These are phyloP conservation scores for Halcyon chelicuti DNA, from an alignment of 2,797 vertebrate species.

Conservation along the genomic window DNA sequence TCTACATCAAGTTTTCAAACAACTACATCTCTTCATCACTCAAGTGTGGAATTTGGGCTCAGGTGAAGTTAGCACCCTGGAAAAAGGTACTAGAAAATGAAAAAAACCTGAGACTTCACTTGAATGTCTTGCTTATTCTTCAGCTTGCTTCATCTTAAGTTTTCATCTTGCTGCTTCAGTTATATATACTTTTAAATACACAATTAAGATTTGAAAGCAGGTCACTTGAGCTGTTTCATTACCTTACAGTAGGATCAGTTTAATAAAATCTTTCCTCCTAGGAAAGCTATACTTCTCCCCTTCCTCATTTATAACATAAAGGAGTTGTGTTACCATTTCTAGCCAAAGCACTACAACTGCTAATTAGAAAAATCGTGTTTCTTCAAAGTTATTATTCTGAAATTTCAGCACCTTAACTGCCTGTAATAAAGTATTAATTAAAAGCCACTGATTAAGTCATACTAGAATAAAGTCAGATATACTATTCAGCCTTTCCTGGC, in stretches of 20 bases:
- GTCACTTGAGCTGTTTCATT: neutral
- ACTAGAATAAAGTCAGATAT: neutral
- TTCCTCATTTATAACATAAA: neutral
- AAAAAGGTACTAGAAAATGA: neutral
- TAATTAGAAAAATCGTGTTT: neutral
- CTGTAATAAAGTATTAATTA: neutral
- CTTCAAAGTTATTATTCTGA: neutral
- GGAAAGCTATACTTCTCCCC: neutral
- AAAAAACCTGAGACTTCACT: neutral
- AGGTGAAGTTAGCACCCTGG: neutral
- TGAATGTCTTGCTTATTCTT: neutral
- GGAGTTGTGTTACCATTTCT: neutral
- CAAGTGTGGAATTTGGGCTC: neutral
- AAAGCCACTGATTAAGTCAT: neutral
- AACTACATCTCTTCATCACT: neutral
- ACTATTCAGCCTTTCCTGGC: neutral
- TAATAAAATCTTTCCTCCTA: neutral
- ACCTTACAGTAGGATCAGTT: neutral
- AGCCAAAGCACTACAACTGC: neutral
- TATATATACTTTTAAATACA: neutral
- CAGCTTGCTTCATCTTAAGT: neutral
- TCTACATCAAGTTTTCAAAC: neutral
- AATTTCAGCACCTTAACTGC: neutral
- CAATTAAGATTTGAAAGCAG: neutral
- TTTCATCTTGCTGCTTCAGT: neutral